A percentile compares a stretch with the other conserved stretches of the same genome.
Conservation (phyloP, 1,140 invertebrate genomes). For the Asbolus verrucosus region DNA sequence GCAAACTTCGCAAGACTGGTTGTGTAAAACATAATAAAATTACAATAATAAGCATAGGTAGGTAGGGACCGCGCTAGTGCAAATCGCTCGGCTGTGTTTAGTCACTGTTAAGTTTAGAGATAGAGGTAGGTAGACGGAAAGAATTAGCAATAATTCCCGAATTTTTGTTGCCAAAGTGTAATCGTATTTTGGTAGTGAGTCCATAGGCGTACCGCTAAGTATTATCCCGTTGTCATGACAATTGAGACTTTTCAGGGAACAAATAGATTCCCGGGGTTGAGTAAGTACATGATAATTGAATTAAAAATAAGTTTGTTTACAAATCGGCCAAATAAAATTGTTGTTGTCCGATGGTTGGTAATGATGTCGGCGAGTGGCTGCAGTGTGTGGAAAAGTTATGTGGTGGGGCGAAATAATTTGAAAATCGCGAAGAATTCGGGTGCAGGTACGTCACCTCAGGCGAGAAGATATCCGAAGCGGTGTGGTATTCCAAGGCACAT, state of each 20-base stretch:
- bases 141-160: constrained; percentile 10
- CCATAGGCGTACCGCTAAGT: constrained; percentile 4
- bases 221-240: not conserved
- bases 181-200: not conserved
- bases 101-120: constrained; percentile 37
- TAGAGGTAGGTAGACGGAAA: constrained; percentile 11
- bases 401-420: not conserved
- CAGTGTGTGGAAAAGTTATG: not conserved
- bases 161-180: constrained; percentile 28
- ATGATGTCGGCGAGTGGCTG: not conserved
- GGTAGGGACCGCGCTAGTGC: constrained; percentile 1
- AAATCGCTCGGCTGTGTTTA: constrained; percentile 18
- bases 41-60: constrained; percentile 7
- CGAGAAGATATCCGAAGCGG: not conserved
- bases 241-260: not conserved
- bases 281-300: not conserved
- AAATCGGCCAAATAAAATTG: not conserved
- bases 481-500: not conserved
- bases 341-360: constrained; percentile 4
- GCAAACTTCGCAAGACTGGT: not conserved
- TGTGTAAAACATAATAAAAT: too few relatives aligned
- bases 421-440: not conserved
- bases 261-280: not conserved
- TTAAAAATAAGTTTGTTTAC: constrained; percentile 8
- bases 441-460: constrained; percentile 23